Conservation (phyloP, 2,888 invertebrate genomes). For the Chironomus riparius region DNA sequence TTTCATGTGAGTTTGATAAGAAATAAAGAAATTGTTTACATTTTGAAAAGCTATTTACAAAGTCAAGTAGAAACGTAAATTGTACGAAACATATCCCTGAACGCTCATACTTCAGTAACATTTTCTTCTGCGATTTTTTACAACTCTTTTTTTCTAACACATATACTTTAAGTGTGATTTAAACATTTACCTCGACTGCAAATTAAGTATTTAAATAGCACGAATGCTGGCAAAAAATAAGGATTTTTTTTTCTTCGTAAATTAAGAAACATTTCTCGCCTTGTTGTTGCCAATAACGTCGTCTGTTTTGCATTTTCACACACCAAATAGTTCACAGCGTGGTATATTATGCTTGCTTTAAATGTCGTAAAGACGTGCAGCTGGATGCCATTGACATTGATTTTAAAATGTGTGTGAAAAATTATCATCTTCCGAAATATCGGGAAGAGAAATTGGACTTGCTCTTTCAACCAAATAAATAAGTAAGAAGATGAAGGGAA, state of each 20-base stretch:
- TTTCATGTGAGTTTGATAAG: too few species aligned
- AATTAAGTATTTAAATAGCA: background rate
- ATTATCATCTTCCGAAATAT: background rate
- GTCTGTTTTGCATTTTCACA: too few species aligned
- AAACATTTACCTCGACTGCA: background rate
- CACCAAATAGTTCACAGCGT: too few species aligned
- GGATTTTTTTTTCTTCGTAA: background rate
- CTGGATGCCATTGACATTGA: slow-evolving; percentile 10
- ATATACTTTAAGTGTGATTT: background rate
- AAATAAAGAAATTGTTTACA: too few species aligned
- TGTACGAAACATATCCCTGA: background rate
- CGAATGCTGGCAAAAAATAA: background rate
- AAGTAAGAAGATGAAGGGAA: background rate
- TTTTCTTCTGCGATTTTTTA: background rate
- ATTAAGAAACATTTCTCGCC: too few species aligned
- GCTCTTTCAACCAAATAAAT: background rate
- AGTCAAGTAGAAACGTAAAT: background rate
- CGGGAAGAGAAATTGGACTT: too few species aligned
- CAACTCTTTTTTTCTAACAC: background rate
- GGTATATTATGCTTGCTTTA: too few species aligned
- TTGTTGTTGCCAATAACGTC: too few species aligned
- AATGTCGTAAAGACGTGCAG: background rate
- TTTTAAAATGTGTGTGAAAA: background rate
- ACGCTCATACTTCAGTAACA: background rate
- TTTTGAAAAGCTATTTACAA: background rate